Conservation (phyloP, 2,888 invertebrate genomes). For the Drosophila lacicola region DNA sequence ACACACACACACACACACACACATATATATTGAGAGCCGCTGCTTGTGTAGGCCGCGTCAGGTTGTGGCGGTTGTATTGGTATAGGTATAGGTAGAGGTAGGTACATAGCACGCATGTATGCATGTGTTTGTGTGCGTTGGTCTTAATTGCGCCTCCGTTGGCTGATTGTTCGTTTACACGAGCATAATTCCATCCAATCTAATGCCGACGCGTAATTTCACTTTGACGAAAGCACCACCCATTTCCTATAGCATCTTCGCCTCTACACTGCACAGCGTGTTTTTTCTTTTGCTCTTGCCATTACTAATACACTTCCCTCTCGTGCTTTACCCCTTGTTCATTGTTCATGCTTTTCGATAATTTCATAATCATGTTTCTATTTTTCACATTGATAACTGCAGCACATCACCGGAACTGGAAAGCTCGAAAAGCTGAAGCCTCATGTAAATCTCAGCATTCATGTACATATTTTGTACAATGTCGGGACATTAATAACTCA, state of each 20-base stretch:
- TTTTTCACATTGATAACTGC: conserved; percentile 68
- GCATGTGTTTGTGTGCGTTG: conserved; percentile 31
- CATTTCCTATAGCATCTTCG: conserved; percentile 51
- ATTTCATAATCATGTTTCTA: conserved; percentile 79
- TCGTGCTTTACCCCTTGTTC: conserved; percentile 1
- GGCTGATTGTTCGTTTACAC: conserved; percentile 65
- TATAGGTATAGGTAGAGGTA: conserved; percentile 47
- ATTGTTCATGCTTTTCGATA: conserved; percentile 42
- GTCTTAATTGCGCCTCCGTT: conserved; percentile 69
- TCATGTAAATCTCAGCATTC: conserved; percentile 14
- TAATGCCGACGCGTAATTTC: conserved; percentile 80
- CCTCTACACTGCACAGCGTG: conserved; percentile 15
- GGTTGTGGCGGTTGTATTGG: conserved; percentile 43
- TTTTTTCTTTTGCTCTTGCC: conserved; percentile 2
- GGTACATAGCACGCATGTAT: conserved; percentile 6
- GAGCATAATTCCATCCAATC: conserved; percentile 76
- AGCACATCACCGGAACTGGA: conserved; percentile 66
- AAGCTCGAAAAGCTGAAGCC: conserved; percentile 21
- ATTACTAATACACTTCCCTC: background rate
- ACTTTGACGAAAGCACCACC: conserved; percentile 73
- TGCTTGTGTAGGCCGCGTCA: conserved; percentile 56
- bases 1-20: conserved; percentile 8
- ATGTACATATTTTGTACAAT: conserved; percentile 24
- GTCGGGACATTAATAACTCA: conserved; percentile 57
- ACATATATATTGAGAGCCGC: conserved; percentile 13